These are phyloP conservation scores for Aphelinus certus DNA, from an alignment of 1,140 invertebrate species.

Conservation along the genomic window DNA sequence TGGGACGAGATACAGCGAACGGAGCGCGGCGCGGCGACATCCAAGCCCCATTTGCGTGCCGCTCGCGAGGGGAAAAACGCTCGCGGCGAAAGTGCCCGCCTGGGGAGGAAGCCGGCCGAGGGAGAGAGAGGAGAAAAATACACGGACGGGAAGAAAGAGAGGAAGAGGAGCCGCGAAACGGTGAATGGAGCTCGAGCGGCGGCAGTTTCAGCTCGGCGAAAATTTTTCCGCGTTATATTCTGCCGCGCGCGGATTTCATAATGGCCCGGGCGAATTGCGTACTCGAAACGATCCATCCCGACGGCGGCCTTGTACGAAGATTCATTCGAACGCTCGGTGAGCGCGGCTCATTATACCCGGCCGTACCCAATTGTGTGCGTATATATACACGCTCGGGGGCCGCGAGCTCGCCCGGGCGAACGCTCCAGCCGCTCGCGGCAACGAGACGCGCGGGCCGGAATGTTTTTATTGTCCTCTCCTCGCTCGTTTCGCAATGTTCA, in stretches of 20 bases:
- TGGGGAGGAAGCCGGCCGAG: conserved; percentile 23
- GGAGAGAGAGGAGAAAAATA: conserved; percentile 32
- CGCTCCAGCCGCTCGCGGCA: too few species aligned
- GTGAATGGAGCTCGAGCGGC: not conserved
- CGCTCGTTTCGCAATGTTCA: too few species aligned
- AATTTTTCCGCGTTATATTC: conserved; percentile 48
- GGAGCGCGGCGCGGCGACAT: conserved; percentile 20
- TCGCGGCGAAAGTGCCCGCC: too few species aligned
- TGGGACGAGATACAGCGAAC: too few species aligned
- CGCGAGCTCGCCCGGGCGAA: conserved; percentile 17
- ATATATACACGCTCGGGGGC: conserved; percentile 39
- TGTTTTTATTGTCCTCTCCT: too few species aligned
- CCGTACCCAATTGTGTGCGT: conserved; percentile 56
- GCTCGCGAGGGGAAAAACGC: too few species aligned
- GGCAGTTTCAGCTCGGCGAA: conserved; percentile 30
- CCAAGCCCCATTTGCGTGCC: not conserved
- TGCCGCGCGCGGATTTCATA: conserved; percentile 48
- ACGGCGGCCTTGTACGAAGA: conserved; percentile 55
- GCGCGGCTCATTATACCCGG: conserved; percentile 62
- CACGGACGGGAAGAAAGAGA: not conserved
- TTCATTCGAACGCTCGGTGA: conserved; percentile 59
- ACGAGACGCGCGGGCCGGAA: too few species aligned
- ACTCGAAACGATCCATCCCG: conserved; percentile 39
- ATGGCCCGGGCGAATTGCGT: conserved; percentile 51
- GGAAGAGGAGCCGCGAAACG: conserved; percentile 15